phyloP scores from a whole-genome alignment of 2,797 vertebrate genomes.

The Halcyon badia region DNA sequence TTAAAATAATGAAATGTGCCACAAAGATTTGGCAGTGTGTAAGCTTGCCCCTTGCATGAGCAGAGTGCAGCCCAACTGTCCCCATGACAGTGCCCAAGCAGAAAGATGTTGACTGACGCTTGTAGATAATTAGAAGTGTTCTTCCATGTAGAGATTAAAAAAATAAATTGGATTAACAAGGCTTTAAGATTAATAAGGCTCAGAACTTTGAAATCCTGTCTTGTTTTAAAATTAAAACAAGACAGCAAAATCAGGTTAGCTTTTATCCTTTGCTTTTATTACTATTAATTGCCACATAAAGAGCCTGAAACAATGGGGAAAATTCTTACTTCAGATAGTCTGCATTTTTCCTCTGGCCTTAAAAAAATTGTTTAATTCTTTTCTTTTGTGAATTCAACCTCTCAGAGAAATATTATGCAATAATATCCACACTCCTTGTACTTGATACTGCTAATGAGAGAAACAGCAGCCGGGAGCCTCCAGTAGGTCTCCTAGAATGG shows the following conservation, averaged over 20 bases:
- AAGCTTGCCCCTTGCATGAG: neutral
- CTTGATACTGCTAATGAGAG: neutral
- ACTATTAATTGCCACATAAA: neutral
- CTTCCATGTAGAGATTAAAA: neutral
- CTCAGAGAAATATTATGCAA: constrained; percentile 10
- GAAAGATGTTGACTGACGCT: neutral
- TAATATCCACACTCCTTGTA: neutral
- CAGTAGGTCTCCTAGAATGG: neutral
- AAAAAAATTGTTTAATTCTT: neutral
- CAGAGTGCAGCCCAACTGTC: neutral
- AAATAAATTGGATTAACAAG: neutral
- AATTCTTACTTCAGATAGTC: neutral
- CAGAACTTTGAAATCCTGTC: neutral
- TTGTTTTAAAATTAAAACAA: constrained; percentile 52
- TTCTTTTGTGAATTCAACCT: constrained; percentile 25
- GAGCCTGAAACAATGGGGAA: neutral
- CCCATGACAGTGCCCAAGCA: neutral
- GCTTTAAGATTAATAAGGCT: neutral
- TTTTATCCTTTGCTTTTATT: constrained; percentile 18
- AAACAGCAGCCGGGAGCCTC: neutral
- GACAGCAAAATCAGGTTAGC: neutral
- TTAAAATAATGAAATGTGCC: neutral
- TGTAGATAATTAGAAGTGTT: neutral
- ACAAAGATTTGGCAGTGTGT: accelerated
- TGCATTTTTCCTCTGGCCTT: constrained; percentile 4